Percentiles rank a stretch among this genome's conserved stretches.
phyloP scores from a whole-genome alignment of 2,797 vertebrate genomes.

The Silurus aristotelis region DNA sequence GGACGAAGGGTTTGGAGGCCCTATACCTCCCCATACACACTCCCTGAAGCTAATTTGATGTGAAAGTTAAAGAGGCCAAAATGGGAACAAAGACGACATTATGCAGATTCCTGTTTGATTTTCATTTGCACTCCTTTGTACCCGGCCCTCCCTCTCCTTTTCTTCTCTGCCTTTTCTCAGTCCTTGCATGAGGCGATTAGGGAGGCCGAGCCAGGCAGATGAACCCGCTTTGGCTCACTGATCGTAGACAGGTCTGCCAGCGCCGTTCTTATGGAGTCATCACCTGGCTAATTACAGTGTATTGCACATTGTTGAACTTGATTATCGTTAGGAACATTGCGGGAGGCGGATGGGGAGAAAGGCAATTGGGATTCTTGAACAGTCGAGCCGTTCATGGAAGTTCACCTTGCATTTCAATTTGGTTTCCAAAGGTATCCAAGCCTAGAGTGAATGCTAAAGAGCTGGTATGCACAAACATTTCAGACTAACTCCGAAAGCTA shows the following conservation, averaged over 20 bases:
- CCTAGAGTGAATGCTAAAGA: background rate
- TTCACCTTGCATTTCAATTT: slow-evolving; percentile 29
- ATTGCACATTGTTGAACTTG: slow-evolving; percentile 39
- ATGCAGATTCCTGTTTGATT: slow-evolving; percentile 57
- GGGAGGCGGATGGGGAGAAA: slow-evolving; percentile 11
- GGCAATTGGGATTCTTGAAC: slow-evolving; percentile 22
- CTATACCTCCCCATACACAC: slow-evolving; percentile 52
- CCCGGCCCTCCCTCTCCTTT: slow-evolving; percentile 18
- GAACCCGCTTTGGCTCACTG: slow-evolving; percentile 42
- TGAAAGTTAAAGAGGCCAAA: slow-evolving; percentile 76
- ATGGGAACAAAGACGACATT: slow-evolving; percentile 69
- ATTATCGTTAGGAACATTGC: slow-evolving; percentile 26
- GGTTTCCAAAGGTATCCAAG: slow-evolving; percentile 15
- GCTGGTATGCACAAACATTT: background rate
- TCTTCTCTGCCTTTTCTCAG: slow-evolving; percentile 37
- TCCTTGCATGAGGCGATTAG: slow-evolving; percentile 45
- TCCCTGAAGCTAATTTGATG: slow-evolving; percentile 77
- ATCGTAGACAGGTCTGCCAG: slow-evolving; percentile 34
- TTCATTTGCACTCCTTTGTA: slow-evolving; percentile 33
- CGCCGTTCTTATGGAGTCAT: slow-evolving; percentile 46
- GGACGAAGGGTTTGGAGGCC: slow-evolving; percentile 24
- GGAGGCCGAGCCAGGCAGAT: slow-evolving; percentile 38
- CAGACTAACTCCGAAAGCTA: background rate
- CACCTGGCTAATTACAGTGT: slow-evolving; percentile 42
- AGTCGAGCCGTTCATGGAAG: slow-evolving; percentile 8